Base-by-base conservation (phyloP, 2,888 invertebrate species). In the Pyrgus malvae region DNA sequence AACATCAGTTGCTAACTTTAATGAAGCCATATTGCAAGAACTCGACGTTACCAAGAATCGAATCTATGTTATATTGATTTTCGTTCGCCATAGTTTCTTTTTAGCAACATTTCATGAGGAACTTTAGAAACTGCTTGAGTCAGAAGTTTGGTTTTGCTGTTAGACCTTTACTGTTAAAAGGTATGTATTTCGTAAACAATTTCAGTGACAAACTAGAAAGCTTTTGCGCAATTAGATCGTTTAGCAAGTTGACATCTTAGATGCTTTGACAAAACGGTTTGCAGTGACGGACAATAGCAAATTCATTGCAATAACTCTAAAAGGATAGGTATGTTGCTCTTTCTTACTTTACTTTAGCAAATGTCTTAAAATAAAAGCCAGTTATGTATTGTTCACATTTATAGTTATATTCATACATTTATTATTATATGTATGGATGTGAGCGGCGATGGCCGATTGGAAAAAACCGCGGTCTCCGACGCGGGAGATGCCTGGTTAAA, bases 61-160 rank as follows among this genome's bases (percentile, higher is more conserved):
- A 44, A 65, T 63, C 59, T 67, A 40, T 68, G 69, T 66, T 65
- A 54, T 56, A 50, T 57, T 61, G 56, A 69, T 75, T 70, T 64
- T 61, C 64, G 56, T 57, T 57, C 48, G 46, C 49, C 64, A 62
- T 67, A 66, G 68, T 41, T 56, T 55, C 51, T 51, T 60, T 57
- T 76, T 75, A 70, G 66, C 57, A 51, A 56, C 49, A 56, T 65
- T 68, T 66, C 23, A 41, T 21, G 33, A 44, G 46, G 33, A 37
- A 46, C 42, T 46, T 27, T 23, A 50, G 53, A 44, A 56, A 54
- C 14, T 19, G 38, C 31, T 50, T 37, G 27, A 17, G 38, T 49
- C 50, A 50, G 40, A 37, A 37, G 46, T 44, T 48, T 50, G 40
- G 8, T 4, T 4, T 16, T 11, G 3, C 3, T 31, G 25, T 54